Percentiles rank a stretch among this genome's conserved stretches.
Evolutionary conservation across 1,140 invertebrate species (phyloP).

Genomic region (Diploscapter pachys): DNA sequence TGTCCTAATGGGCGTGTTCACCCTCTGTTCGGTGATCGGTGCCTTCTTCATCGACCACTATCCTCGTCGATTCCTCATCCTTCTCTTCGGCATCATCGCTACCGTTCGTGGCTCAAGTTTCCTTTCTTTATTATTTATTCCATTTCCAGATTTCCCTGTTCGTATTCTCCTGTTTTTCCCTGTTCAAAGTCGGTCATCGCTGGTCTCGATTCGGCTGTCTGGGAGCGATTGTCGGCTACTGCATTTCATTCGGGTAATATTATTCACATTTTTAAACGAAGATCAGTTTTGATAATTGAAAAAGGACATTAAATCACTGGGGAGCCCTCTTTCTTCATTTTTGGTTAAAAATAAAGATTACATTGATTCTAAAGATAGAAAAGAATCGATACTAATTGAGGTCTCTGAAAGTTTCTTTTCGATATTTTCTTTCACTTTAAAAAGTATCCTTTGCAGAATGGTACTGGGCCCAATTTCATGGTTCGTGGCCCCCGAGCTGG

Average conservation of each 20-base stretch:
- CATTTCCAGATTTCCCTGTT: conserved; percentile 37
- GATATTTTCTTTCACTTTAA: conserved; percentile 40
- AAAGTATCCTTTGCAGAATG: conserved; percentile 39
- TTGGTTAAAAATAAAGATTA: conserved; percentile 11
- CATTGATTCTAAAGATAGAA: neutral
- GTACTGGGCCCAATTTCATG: conserved; percentile 54
- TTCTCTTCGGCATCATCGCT: conserved; percentile 34
- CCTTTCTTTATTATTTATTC: neutral
- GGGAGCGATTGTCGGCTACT: conserved; percentile 36
- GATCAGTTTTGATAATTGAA: neutral
- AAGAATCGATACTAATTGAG: conserved; percentile 17
- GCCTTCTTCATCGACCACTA: conserved; percentile 44
- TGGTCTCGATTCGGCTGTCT: conserved; percentile 44
- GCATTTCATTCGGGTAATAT: conserved; percentile 44
- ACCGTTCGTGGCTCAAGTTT: conserved; percentile 4
- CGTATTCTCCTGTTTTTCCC: conserved; percentile 34
- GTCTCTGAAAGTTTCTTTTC: conserved; percentile 2
- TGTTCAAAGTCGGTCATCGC: neutral
- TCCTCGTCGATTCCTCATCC: conserved; percentile 43
- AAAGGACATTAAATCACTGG: neutral
- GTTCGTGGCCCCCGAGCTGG: conserved; percentile 51
- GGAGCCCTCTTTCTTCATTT: conserved; percentile 31
- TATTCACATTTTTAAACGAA: neutral
- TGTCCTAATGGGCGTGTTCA: conserved; percentile 50
- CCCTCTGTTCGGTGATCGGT: conserved; percentile 44